These are phyloP conservation scores for Mus minutoides DNA, from an alignment of 2,797 vertebrate genomes.

Conservation along the genomic window DNA sequence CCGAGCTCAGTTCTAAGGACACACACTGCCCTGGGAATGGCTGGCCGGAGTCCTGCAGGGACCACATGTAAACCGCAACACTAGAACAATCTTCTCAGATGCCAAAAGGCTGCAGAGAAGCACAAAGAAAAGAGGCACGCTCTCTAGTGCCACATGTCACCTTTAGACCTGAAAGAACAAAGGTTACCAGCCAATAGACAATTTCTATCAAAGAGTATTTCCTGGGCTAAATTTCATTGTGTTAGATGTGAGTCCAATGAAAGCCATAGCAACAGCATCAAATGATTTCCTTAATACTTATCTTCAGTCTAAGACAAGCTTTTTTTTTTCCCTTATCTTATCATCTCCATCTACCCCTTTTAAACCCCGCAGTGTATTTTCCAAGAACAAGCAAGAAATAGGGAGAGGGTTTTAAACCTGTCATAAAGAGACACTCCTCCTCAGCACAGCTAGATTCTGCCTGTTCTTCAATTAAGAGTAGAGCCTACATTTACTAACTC, in stretches of 20 bases:
- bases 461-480: neutral
- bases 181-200: slow-evolving; percentile 35
- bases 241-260: slow-evolving; percentile 42
- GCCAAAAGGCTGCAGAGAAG: slow-evolving; percentile 40
- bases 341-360: neutral
- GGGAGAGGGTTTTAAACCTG: neutral
- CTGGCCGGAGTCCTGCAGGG: neutral
- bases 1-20: slow-evolving; percentile 55
- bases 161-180: slow-evolving; percentile 51
- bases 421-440: neutral
- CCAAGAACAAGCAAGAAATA: neutral
- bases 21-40: slow-evolving; percentile 16
- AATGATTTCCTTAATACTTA: neutral
- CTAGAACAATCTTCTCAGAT: slow-evolving; percentile 45
- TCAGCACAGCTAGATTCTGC: neutral
- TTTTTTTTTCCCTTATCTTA: neutral
- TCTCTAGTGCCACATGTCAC: neutral
- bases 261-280: neutral
- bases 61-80: slow-evolving; percentile 4
- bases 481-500: neutral
- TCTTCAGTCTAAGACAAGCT: neutral
- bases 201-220: slow-evolving; percentile 56
- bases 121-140: slow-evolving; percentile 42
- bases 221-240: slow-evolving; percentile 58
- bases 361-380: neutral